These are phyloP conservation scores for Illadopsis cleaveri DNA, from an alignment of 2,113 vertebrate genomes.

Conservation along the genomic window DNA sequence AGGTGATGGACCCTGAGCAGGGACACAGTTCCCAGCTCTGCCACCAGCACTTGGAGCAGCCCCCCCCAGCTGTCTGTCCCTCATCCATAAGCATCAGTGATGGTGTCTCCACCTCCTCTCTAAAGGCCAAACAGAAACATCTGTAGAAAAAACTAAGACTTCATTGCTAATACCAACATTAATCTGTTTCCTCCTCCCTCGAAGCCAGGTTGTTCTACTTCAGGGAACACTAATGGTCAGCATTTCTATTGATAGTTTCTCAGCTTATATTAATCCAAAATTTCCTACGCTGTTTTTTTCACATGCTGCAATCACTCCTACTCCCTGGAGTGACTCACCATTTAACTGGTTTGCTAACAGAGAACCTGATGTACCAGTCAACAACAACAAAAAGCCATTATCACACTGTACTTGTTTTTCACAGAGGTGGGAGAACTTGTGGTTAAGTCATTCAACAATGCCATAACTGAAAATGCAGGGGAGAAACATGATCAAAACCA, in stretches of 20 bases:
- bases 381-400: constrained; percentile 21
- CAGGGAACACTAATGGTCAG: neutral
- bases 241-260: constrained; percentile 23
- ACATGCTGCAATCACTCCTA: neutral
- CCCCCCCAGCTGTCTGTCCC: neutral
- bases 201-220: neutral
- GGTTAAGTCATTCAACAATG: neutral
- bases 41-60: accelerated
- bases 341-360: constrained; percentile 45
- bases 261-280: neutral
- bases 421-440: constrained; percentile 21
- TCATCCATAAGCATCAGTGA: accelerated
- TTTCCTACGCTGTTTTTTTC: neutral
- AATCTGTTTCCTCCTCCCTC: neutral
- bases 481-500: neutral
- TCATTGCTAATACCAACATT: neutral
- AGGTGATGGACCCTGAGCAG: accelerated
- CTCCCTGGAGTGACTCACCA: constrained; percentile 31
- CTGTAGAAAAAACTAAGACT: neutral
- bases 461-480: neutral
- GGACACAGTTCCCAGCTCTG: neutral
- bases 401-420: constrained; percentile 16
- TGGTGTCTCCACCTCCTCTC: accelerated
- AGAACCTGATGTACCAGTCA: neutral
- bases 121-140: neutral